Conservation (phyloP, 2,113 vertebrate genomes). For the Phaethornis superciliosus region DNA sequence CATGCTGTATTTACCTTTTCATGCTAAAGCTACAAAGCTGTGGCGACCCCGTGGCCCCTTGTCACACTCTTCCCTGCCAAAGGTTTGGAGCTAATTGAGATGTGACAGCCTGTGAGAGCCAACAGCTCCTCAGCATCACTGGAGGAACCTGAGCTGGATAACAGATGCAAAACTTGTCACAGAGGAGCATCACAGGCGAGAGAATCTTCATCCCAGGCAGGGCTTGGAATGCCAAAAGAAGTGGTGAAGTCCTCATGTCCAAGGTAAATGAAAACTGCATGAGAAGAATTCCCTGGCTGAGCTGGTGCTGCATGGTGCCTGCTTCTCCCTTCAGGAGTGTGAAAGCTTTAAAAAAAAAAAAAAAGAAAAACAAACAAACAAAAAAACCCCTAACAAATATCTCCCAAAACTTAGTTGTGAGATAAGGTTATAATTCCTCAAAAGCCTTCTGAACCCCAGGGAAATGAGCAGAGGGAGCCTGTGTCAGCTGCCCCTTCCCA, state of each 20-base stretch:
- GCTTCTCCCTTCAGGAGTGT: not conserved
- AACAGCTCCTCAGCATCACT: not conserved
- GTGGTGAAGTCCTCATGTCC: not conserved
- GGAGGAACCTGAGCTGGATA: not conserved
- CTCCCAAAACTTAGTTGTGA: not conserved
- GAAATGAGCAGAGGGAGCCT: not conserved
- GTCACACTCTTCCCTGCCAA: fast-evolving
- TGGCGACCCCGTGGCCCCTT: not conserved
- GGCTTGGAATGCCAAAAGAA: not conserved
- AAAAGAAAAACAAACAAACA: no score
- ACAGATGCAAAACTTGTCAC: not conserved
- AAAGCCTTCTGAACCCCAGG: fast-evolving
- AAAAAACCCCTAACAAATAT: not conserved
- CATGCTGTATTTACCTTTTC: not conserved
- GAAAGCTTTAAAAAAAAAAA: not conserved
- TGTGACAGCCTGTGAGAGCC: not conserved
- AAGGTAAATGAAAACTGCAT: not conserved
- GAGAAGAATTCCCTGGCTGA: not conserved
- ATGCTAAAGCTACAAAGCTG: not conserved
- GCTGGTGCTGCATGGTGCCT: not conserved
- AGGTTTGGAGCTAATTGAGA: constrained; percentile 22
- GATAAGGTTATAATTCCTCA: not conserved
- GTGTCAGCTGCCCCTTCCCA: not conserved
- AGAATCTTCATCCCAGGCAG: fast-evolving
- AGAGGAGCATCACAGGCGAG: not conserved